Percentiles rank a stretch among this genome's conserved stretches.
Conservation (phyloP, 2,888 invertebrate genomes). For the Megalurothrips usitatus region DNA sequence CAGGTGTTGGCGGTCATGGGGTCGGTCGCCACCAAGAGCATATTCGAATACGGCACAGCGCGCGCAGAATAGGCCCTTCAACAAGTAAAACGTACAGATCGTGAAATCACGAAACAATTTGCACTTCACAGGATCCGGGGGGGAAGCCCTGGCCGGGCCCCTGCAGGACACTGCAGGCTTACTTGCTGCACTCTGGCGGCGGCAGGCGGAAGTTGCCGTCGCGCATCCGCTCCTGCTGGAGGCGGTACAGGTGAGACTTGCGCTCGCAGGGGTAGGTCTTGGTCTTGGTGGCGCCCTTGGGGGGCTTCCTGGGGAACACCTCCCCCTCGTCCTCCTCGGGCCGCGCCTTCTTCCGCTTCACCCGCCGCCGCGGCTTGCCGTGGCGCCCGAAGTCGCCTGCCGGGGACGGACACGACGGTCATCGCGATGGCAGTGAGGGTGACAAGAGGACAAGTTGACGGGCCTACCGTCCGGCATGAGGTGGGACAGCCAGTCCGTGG, state of each 20-base stretch:
- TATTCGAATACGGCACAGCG: slow-evolving; percentile 70
- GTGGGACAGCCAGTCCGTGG: background rate
- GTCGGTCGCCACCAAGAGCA: slow-evolving; percentile 70
- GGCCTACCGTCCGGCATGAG: background rate
- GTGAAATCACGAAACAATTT: background rate
- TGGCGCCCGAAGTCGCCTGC: background rate
- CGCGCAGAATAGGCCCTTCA: slow-evolving; percentile 63
- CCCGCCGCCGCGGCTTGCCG: slow-evolving; percentile 43
- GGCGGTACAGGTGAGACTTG: slow-evolving; percentile 62
- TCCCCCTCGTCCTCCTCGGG: slow-evolving; percentile 40
- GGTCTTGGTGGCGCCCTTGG: slow-evolving; percentile 43
- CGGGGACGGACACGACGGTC: background rate
- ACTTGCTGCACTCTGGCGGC: background rate
- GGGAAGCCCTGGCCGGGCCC: background rate
- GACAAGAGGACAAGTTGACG: too few relatives aligned
- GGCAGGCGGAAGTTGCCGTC: slow-evolving; percentile 36
- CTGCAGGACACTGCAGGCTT: background rate
- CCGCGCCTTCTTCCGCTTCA: slow-evolving; percentile 45
- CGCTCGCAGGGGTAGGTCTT: slow-evolving; percentile 65
- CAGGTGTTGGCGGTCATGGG: slow-evolving; percentile 49
- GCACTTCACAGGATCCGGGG: background rate
- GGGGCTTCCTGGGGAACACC: slow-evolving; percentile 43
- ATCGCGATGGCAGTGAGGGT: background rate
- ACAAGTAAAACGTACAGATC: background rate
- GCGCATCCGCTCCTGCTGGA: slow-evolving; percentile 54